A percentile compares a stretch with the other conserved stretches of the same genome.
Evolutionary conservation across 2,113 vertebrate species (phyloP).

Genomic region (Sclerurus mexicanus): DNA sequence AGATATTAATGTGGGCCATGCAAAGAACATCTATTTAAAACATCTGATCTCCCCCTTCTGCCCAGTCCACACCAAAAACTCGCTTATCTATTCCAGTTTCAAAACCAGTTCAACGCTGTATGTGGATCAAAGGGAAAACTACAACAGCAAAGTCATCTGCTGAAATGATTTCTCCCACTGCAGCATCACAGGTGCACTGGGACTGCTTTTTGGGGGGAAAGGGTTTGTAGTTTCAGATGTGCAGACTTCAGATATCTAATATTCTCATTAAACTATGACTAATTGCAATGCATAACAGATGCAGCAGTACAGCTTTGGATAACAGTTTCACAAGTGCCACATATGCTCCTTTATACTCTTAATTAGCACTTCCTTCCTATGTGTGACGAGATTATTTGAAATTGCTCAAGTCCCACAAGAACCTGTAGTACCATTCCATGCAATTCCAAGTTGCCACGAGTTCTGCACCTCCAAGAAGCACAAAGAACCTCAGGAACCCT

Average conservation of each 20-base stretch:
- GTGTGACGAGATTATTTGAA: neutral
- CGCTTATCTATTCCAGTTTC: neutral
- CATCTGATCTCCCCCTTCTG: neutral
- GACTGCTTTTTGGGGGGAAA: neutral
- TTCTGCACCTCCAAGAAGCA: neutral
- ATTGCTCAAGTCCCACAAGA: neutral
- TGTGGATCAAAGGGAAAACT: neutral
- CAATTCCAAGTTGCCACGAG: accelerated
- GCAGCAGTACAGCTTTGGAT: neutral
- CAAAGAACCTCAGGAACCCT: neutral
- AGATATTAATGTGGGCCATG: neutral
- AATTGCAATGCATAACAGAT: neutral
- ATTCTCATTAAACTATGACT: constrained; percentile 5
- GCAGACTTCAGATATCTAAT: neutral
- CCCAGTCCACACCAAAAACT: neutral
- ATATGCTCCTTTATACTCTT: neutral
- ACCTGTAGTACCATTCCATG: neutral
- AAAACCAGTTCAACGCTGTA: neutral
- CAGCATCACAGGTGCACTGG: neutral
- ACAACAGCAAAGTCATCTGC: neutral
- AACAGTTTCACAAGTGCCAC: neutral
- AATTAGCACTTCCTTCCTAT: constrained; percentile 8
- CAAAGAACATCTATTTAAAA: neutral
- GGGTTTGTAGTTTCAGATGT: neutral
- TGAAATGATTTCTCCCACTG: neutral